Evolutionary conservation across 1,140 invertebrate species (phyloP), one percentile per base, ranked within the genome.

Genomic region (Pseudomyrmex flavicornis): DNA sequence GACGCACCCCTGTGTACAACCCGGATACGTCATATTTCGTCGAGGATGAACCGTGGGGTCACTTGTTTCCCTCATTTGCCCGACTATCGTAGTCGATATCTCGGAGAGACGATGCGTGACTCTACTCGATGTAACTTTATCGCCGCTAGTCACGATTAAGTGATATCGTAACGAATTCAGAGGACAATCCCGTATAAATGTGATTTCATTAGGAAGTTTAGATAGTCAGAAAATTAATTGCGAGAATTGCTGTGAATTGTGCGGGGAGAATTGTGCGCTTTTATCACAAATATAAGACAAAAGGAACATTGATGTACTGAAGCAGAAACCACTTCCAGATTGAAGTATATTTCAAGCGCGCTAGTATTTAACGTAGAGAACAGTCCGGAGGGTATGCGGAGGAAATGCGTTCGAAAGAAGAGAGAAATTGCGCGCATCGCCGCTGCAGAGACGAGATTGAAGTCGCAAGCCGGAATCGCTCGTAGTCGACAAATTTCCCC

Each of bases 81-180:
- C 58, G 17, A 22, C 56, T 35, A 35, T 48, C 52, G 54, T 2
- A 79, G 17, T 69, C 20, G 76, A 48, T 48, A 79, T 62, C 48
- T 52, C 59, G 56, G 66, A 44, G 56, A 17, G 54, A 69, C 50
- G n/a, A 59, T 66, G 74, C 74, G 44, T 61, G 75, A 52, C 52
- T 35, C 35, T 65, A 15, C 48, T 26, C 17, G 15, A 58, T 70
- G 48, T 59, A 20, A 52, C 65, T 70, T 72, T 70, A 72, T 75
- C 59, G 72, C 75, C 66, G 63, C 70, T 73, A 70, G 87, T 87
- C 63, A 82, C 80, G 88, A 90, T 91, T 88, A 86, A 83, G 22
- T 59, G 80, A 89, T 86, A 86, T 89, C 80, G 91, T 91, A 87
- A 91, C 89, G 90, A 91, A 91, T 91, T 66, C 58, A 70, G 66